Evolutionary conservation across 1,140 invertebrate species (phyloP).

Genomic region (Ceratina japonica): DNA sequence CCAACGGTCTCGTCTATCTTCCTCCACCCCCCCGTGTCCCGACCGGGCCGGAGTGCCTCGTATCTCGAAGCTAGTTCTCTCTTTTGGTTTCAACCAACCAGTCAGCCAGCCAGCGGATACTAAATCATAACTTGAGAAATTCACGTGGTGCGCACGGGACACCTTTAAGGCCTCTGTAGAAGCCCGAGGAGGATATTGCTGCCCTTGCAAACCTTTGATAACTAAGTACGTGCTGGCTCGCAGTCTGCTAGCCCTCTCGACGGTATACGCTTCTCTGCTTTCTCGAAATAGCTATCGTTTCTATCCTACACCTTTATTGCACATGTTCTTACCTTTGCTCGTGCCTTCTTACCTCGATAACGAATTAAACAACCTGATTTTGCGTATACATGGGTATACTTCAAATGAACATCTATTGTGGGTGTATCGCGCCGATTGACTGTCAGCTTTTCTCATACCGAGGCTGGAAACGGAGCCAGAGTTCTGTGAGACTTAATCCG

Average conservation of each 20-base stretch:
- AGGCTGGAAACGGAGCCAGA: too few species aligned
- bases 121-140: slow-evolving; percentile 79
- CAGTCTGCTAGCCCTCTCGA: not conserved
- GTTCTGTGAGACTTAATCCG: too few species aligned
- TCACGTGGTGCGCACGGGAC: slow-evolving; percentile 68
- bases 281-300: slow-evolving; percentile 3
- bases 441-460: too few species aligned
- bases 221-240: slow-evolving; percentile 63
- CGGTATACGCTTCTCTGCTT: not conserved
- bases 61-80: slow-evolving; percentile 16
- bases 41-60: not conserved
- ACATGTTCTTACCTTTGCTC: not conserved
- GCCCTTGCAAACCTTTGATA: slow-evolving; percentile 72
- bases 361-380: not conserved
- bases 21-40: slow-evolving; percentile 2
- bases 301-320: not conserved
- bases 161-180: slow-evolving; percentile 74
- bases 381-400: not conserved
- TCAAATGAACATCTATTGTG: not conserved
- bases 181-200: slow-evolving; percentile 65
- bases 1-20: slow-evolving; percentile 13
- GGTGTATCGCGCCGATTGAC: too few species aligned
- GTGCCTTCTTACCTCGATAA: not conserved
- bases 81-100: slow-evolving; percentile 38
- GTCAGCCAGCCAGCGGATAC: slow-evolving; percentile 54